A percentile compares a stretch with the other conserved stretches of the same genome.
phyloP scores from a whole-genome alignment of 2,797 vertebrate genomes.

The Leptatherina wallacei region DNA sequence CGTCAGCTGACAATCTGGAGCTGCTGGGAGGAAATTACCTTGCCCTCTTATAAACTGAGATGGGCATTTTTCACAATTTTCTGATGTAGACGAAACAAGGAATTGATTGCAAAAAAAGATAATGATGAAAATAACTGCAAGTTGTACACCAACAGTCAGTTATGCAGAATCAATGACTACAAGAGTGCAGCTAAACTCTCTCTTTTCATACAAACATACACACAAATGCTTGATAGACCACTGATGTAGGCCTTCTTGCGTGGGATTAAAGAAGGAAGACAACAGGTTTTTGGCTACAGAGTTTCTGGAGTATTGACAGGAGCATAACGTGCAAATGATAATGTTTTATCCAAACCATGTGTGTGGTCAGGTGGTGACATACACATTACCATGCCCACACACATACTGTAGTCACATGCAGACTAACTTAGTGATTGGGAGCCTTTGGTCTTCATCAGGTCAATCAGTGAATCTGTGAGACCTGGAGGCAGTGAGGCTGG shows the following conservation, averaged over 20 bases:
- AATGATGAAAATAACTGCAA: background rate
- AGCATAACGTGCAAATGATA: slow-evolving; percentile 75
- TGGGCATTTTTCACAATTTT: background rate
- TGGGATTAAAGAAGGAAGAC: slow-evolving; percentile 63
- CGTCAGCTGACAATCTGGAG: background rate
- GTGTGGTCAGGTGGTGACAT: slow-evolving; percentile 69
- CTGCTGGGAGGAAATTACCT: background rate
- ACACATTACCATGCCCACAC: slow-evolving; percentile 31
- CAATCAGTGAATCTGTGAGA: slow-evolving; percentile 74
- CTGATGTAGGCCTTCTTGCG: slow-evolving; percentile 65
- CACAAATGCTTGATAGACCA: slow-evolving; percentile 29
- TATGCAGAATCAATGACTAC: slow-evolving; percentile 10
- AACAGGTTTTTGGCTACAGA: slow-evolving; percentile 51
- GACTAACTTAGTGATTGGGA: slow-evolving; percentile 55
- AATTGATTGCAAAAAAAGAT: background rate
- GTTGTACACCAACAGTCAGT: background rate
- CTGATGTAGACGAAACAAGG: background rate
- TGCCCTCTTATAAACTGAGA: background rate
- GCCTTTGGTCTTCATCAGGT: slow-evolving; percentile 76
- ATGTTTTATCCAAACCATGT: slow-evolving; percentile 64
- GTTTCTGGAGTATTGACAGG: slow-evolving; percentile 59
- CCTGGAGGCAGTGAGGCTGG: slow-evolving; percentile 68
- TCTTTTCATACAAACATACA: slow-evolving; percentile 1
- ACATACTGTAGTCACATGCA: slow-evolving; percentile 19
- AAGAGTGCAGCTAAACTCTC: slow-evolving; percentile 7